Conservation (phyloP, 1,140 invertebrate genomes). For the Calliphora vicina region DNA sequence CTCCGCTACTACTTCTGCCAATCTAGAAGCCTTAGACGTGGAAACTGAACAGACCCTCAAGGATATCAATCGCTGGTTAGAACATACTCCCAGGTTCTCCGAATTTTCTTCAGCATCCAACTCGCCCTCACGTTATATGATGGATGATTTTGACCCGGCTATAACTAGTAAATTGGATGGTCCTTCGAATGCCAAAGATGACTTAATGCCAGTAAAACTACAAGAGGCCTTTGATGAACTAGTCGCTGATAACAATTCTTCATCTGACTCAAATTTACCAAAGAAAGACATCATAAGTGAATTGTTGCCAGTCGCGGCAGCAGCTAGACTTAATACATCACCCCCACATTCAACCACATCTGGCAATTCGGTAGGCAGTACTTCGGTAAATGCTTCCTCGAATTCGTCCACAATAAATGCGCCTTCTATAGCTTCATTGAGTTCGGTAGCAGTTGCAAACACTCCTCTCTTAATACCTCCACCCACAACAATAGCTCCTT, state of each 20-base stretch:
- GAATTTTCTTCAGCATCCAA: slow-evolving; percentile 78
- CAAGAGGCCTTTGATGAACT: slow-evolving; percentile 55
- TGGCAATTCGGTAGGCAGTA: slow-evolving; percentile 51
- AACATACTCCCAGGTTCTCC: slow-evolving; percentile 79
- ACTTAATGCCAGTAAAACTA: slow-evolving; percentile 55
- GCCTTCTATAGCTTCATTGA: slow-evolving; percentile 40
- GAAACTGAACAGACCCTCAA: slow-evolving; percentile 84
- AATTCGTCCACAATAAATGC: slow-evolving; percentile 37
- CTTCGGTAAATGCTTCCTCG: slow-evolving; percentile 39
- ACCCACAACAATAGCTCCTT: slow-evolving; percentile 32
- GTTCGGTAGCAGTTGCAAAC: slow-evolving; percentile 37
- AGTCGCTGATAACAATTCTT: slow-evolving; percentile 46
- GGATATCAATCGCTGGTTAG: slow-evolving; percentile 88
- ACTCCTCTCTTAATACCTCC: slow-evolving; percentile 38
- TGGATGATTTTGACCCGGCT: slow-evolving; percentile 66
- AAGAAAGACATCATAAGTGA: slow-evolving; percentile 46
- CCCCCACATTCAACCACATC: slow-evolving; percentile 59
- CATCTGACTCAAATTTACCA: slow-evolving; percentile 33
- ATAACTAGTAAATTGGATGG: slow-evolving; percentile 55
- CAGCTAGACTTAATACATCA: slow-evolving; percentile 37
- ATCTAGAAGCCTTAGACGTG: slow-evolving; percentile 78
- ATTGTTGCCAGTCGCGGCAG: slow-evolving; percentile 38
- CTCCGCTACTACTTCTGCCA: slow-evolving; percentile 50
- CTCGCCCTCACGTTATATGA: slow-evolving; percentile 70
- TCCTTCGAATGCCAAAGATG: slow-evolving; percentile 51